Evolutionary conservation across 2,888 invertebrate species (phyloP).

Genomic region (Watsonalla binaria): DNA sequence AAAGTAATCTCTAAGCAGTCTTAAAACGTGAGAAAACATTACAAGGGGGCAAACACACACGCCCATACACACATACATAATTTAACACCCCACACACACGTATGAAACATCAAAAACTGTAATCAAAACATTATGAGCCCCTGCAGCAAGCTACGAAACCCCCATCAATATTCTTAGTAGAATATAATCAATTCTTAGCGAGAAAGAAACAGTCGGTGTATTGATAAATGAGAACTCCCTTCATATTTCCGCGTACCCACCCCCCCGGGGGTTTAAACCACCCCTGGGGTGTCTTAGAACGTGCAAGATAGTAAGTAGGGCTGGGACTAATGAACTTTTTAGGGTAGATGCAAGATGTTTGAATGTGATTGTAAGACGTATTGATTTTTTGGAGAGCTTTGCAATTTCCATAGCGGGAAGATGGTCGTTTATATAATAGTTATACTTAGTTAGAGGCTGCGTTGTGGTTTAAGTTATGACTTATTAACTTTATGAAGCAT

Average conservation of each 20-base stretch:
- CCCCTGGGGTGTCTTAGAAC: slow-evolving; percentile 67
- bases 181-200: slow-evolving; percentile 77
- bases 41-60: slow-evolving; percentile 1
- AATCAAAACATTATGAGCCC: slow-evolving; percentile 57
- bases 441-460: too few relatives aligned
- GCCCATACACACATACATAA: slow-evolving; percentile 9
- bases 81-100: slow-evolving; percentile 24
- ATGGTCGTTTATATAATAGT: too few relatives aligned
- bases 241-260: slow-evolving; percentile 72
- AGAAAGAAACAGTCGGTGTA: slow-evolving; percentile 77
- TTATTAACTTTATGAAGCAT: too few relatives aligned
- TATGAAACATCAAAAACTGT: slow-evolving; percentile 64
- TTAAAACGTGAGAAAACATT: background rate
- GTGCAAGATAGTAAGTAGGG: slow-evolving; percentile 77
- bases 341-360: slow-evolving; percentile 36
- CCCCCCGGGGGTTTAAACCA: slow-evolving; percentile 37
- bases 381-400: slow-evolving; percentile 13
- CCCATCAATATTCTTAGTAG: slow-evolving; percentile 75
- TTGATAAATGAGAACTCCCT: slow-evolving; percentile 78
- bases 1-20: too few relatives aligned
- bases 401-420: background rate
- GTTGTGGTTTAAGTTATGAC: too few relatives aligned
- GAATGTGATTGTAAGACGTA: slow-evolving; percentile 34
- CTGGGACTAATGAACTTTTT: slow-evolving; percentile 74
- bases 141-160: slow-evolving; percentile 48